These are phyloP conservation scores for Ceyx cyanopectus DNA, from an alignment of 2,113 vertebrate genomes.

Conservation along the genomic window DNA sequence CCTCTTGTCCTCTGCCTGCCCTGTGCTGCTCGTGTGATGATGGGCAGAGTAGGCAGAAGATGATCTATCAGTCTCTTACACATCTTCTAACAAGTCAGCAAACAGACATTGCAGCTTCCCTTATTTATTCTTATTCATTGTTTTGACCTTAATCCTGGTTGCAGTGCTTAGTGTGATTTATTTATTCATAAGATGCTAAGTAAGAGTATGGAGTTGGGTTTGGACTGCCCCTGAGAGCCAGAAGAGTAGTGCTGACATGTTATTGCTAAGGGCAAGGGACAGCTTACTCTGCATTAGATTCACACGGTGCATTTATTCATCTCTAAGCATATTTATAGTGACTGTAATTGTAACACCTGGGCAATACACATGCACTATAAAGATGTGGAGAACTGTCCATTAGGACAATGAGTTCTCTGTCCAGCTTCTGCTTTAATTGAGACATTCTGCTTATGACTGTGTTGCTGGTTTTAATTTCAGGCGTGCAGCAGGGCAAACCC, in stretches of 20 bases:
- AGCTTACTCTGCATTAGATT: slow-evolving; percentile 1
- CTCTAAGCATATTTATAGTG: slow-evolving; percentile 38
- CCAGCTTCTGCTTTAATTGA: slow-evolving; percentile 30
- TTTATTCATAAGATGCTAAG: slow-evolving; percentile 46
- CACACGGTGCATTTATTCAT: slow-evolving; percentile 10
- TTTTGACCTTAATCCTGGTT: slow-evolving; percentile 22
- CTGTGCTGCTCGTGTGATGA: accelerated
- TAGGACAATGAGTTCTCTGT: slow-evolving; percentile 42
- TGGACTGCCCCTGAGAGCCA: neutral
- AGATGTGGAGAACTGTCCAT: slow-evolving; percentile 23
- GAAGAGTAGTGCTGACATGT: slow-evolving; percentile 19
- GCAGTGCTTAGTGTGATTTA: slow-evolving; percentile 7
- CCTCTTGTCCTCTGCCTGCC: neutral
- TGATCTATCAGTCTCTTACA: neutral
- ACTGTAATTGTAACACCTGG: slow-evolving; percentile 59
- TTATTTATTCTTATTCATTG: slow-evolving; percentile 2
- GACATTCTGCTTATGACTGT: slow-evolving; percentile 1
- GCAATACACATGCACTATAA: slow-evolving; percentile 7
- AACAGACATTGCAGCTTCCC: neutral
- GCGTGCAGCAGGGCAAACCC: neutral
- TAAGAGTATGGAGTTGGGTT: neutral
- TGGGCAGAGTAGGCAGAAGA: neutral
- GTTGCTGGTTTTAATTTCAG: slow-evolving; percentile 6
- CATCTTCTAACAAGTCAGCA: neutral
- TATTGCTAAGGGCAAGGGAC: slow-evolving; percentile 42